Percentiles rank a stretch among this genome's conserved stretches.
Evolutionary conservation across 2,888 invertebrate species (phyloP).

Genomic region (Aphrophora alni): DNA sequence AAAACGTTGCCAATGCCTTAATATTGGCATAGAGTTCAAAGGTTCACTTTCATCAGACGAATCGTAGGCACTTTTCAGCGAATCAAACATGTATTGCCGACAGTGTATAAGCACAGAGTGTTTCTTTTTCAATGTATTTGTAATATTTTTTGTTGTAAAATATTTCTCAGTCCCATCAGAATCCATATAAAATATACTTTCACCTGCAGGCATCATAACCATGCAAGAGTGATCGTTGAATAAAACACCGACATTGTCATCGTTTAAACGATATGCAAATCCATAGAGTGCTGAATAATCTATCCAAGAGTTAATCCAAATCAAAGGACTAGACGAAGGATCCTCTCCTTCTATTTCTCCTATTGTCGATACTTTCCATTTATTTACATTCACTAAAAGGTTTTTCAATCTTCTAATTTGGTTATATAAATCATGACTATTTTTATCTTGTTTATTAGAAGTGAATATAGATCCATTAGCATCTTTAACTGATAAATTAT

Average conservation of each 20-base stretch:
- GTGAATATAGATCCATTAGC: neutral
- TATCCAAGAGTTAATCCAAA: slow-evolving; percentile 39
- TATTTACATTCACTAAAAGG: slow-evolving; percentile 3
- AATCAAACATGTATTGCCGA: slow-evolving; percentile 30
- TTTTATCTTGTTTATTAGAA: neutral
- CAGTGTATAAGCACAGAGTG: slow-evolving; percentile 14
- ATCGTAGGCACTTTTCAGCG: slow-evolving; percentile 27
- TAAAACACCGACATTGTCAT: slow-evolving; percentile 28
- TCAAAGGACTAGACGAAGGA: slow-evolving; percentile 19
- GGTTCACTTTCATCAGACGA: neutral
- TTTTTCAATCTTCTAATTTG: neutral
- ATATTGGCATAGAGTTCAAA: neutral
- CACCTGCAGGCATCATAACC: slow-evolving; percentile 10
- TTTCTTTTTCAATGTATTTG: slow-evolving; percentile 21
- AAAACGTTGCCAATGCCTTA: slow-evolving; percentile 14
- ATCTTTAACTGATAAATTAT: neutral
- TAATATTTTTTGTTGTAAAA: slow-evolving; percentile 15
- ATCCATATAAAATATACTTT: slow-evolving; percentile 19
- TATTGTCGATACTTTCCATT: slow-evolving; percentile 17
- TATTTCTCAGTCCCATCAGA: slow-evolving; percentile 4
- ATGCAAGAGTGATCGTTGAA: slow-evolving; percentile 35
- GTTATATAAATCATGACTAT: neutral
- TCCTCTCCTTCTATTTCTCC: slow-evolving; percentile 27
- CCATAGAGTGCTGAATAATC: slow-evolving; percentile 32
- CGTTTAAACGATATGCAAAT: slow-evolving; percentile 33